phyloP scores from a whole-genome alignment of 23 tunicate species.

The Diplosoma virens region DNA sequence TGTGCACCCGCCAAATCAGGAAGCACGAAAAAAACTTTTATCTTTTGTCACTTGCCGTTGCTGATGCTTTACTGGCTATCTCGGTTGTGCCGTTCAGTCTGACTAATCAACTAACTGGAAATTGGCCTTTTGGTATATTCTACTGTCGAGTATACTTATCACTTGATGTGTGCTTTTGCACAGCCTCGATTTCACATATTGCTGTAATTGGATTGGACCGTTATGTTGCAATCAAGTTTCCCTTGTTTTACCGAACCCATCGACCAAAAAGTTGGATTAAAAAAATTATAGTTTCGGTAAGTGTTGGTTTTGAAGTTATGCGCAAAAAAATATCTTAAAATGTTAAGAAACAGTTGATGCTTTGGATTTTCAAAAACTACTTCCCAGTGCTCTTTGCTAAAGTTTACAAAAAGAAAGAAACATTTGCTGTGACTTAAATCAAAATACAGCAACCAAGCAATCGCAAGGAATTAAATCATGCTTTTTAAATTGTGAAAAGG shows the following conservation, averaged over 20 bases:
- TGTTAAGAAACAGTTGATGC: too few species aligned
- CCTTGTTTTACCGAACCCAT: slow-evolving; percentile 50
- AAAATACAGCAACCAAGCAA: too few species aligned
- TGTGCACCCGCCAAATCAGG: slow-evolving; percentile 45
- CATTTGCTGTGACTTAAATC: too few species aligned
- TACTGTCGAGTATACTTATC: slow-evolving; percentile 80
- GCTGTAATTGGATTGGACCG: slow-evolving; percentile 87
- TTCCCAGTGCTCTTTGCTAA: too few species aligned
- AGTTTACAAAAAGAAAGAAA: too few species aligned
- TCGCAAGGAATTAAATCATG: too few species aligned
- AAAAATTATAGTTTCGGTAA: too few species aligned
- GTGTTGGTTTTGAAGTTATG: too few species aligned
- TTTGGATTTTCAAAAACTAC: too few species aligned
- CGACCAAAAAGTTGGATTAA: too few species aligned
- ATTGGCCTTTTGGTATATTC: slow-evolving; percentile 74
- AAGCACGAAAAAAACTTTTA: slow-evolving; percentile 64
- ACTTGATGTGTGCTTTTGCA: slow-evolving; percentile 69
- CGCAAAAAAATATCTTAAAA: too few species aligned
- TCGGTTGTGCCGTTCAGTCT: slow-evolving; percentile 72
- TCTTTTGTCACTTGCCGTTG: slow-evolving; percentile 75
- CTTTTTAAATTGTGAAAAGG: too few species aligned
- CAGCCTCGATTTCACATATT: slow-evolving; percentile 89
- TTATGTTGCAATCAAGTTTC: slow-evolving; percentile 63
- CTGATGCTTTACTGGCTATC: slow-evolving; percentile 72
- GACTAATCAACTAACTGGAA: slow-evolving; percentile 42